Conservation (phyloP, 2,888 invertebrate genomes). For the Syritta pipiens region DNA sequence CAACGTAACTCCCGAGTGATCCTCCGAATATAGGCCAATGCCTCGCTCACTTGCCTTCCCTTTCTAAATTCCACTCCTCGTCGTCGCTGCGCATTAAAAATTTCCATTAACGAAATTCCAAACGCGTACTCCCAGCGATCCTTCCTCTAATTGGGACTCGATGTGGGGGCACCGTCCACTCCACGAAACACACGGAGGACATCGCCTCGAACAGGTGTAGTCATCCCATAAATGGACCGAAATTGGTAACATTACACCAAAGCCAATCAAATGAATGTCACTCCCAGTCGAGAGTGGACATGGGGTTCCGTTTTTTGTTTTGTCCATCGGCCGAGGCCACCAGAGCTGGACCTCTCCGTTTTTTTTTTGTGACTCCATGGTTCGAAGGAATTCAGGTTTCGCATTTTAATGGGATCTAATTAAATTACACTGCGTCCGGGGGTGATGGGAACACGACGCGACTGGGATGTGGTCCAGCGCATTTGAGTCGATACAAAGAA, state of each 20-base stretch:
- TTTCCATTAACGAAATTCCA: constrained; percentile 58
- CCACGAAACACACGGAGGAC: constrained; percentile 3
- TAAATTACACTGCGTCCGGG: constrained; percentile 60
- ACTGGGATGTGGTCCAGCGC: not conserved
- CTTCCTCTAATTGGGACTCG: constrained; percentile 58
- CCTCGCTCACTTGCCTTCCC: no score
- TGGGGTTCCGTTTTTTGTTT: constrained; percentile 22
- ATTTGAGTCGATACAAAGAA: not conserved
- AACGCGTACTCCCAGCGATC: constrained; percentile 46
- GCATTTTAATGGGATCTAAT: constrained; percentile 69
- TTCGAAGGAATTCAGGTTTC: constrained; percentile 61
- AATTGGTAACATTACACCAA: constrained; percentile 69
- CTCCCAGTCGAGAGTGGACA: constrained; percentile 21
- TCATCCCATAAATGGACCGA: constrained; percentile 58
- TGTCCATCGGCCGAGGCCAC: not conserved
- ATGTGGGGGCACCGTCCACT: constrained; percentile 39
- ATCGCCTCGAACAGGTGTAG: constrained; percentile 57
- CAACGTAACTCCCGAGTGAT: no score
- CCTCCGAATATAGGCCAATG: no score
- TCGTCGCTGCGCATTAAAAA: no score
- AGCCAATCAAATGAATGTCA: constrained; percentile 68
- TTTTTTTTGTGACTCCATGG: constrained; percentile 37
- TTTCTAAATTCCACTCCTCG: no score
- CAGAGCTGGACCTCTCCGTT: constrained; percentile 22
- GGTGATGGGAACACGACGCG: constrained; percentile 31